A percentile compares a stretch with the other conserved stretches of the same genome.
Conservation (phyloP, 2,888 invertebrate species). For the Molanna angustata region DNA sequence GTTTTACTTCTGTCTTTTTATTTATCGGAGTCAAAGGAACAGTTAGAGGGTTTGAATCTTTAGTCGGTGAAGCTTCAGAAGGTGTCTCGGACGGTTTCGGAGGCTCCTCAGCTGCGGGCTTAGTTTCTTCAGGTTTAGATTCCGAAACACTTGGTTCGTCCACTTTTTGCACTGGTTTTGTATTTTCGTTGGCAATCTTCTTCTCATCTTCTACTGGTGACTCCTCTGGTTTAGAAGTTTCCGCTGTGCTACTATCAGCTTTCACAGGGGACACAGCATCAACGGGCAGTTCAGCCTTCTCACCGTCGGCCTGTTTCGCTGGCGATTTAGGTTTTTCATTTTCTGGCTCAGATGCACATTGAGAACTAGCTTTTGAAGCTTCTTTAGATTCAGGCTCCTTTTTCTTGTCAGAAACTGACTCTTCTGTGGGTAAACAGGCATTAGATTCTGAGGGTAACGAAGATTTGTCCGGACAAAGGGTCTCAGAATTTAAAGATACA, state of each 20-base stretch:
- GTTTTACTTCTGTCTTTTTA: constrained; percentile 42
- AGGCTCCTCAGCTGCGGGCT: constrained; percentile 3
- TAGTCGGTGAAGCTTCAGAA: constrained; percentile 8
- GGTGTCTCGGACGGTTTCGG: constrained; percentile 3
- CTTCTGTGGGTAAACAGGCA: background rate
- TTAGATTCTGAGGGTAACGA: background rate
- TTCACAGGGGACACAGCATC: background rate
- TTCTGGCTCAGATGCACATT: background rate
- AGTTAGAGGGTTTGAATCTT: constrained; percentile 5
- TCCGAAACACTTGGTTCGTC: background rate
- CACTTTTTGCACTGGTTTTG: background rate
- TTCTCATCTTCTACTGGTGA: background rate
- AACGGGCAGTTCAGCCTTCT: background rate
- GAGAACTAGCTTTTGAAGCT: background rate
- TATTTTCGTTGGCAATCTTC: background rate
- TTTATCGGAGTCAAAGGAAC: constrained; percentile 35
- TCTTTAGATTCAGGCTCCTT: background rate
- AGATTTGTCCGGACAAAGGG: background rate
- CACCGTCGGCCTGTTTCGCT: background rate
- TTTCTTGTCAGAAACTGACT: background rate
- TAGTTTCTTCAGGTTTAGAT: constrained; percentile 33
- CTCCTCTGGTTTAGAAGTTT: background rate
- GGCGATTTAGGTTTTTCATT: background rate
- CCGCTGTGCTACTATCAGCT: background rate
- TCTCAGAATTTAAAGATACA: background rate